Conservation (phyloP, 2,797 vertebrate species). For the Phalanger gymnotis region DNA sequence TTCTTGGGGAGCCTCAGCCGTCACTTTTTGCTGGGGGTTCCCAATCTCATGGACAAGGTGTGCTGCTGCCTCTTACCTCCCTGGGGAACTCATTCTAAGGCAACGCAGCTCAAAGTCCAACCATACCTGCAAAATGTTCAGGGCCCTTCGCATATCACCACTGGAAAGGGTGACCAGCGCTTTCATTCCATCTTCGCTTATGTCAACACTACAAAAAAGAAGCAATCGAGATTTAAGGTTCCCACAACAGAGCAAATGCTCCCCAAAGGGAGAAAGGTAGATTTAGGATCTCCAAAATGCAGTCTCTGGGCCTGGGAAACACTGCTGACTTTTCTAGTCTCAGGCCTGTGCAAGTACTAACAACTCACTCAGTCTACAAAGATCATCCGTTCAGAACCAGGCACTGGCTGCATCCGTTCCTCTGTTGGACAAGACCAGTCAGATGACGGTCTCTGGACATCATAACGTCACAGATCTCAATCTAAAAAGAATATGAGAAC, state of each 20-base stretch:
- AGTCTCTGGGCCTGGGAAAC: not conserved
- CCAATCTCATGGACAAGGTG: not conserved
- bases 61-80: not conserved
- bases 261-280: not conserved
- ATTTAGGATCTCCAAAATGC: not conserved
- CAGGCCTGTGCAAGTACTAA: not conserved
- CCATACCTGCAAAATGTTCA: conserved; percentile 96
- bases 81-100: not conserved
- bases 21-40: not conserved
- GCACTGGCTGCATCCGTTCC: not conserved
- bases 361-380: not conserved
- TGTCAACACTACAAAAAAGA: conserved; percentile 87
- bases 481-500: not conserved
- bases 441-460: not conserved
- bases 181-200: conserved; percentile 95
- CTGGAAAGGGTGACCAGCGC: conserved; percentile 94
- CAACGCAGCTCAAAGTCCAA: fast-evolving
- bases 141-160: conserved; percentile 96
- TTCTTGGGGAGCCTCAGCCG: not conserved
- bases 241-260: not conserved
- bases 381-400: not conserved
- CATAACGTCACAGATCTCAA: not conserved
- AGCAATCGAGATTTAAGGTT: not conserved
- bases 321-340: not conserved
- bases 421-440: not conserved